These are phyloP conservation scores for Amphiura filiformis DNA, from an alignment of 35 echinoderm and acorn worm species.

Conservation along the genomic window DNA sequence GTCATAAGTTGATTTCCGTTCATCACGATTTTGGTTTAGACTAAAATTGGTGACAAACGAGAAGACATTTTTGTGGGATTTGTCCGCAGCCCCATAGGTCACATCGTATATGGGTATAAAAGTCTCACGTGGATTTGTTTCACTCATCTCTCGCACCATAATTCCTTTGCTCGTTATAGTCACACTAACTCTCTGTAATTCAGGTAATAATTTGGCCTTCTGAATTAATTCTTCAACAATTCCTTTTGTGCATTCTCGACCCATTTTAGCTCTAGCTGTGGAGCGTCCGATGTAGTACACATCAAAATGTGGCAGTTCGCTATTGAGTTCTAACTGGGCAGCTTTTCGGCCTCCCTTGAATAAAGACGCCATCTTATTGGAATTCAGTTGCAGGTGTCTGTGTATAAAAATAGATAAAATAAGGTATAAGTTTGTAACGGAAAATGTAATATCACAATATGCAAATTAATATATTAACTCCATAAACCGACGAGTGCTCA, in stretches of 20 bases:
- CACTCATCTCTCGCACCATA: slow-evolving; percentile 64
- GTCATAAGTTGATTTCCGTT: not conserved
- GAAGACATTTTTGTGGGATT: slow-evolving; percentile 68
- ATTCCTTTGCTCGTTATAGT: slow-evolving; percentile 68
- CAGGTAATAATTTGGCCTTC: slow-evolving; percentile 34
- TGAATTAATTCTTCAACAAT: slow-evolving; percentile 53
- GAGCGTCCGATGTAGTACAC: slow-evolving; percentile 67
- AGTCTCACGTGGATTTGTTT: slow-evolving; percentile 33
- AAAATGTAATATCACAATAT: too few relatives aligned
- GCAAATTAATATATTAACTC: too few relatives aligned
- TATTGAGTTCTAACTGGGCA: slow-evolving; percentile 57
- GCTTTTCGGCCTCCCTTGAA: slow-evolving; percentile 25
- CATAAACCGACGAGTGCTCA: too few relatives aligned
- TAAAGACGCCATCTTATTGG: slow-evolving; percentile 22
- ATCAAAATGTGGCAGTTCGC: slow-evolving; percentile 67
- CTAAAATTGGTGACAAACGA: slow-evolving; percentile 77
- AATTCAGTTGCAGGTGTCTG: too few relatives aligned
- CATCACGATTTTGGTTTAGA: not conserved
- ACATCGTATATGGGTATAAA: slow-evolving; percentile 92
- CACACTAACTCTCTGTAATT: slow-evolving; percentile 63
- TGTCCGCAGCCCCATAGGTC: slow-evolving; percentile 83
- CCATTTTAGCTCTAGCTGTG: slow-evolving; percentile 55
- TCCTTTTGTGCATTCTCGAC: slow-evolving; percentile 56
- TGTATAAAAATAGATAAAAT: too few relatives aligned
- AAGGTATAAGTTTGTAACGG: too few relatives aligned